Base-by-base conservation (phyloP, 2,888 invertebrate species). In the Cephus nigrinus region DNA sequence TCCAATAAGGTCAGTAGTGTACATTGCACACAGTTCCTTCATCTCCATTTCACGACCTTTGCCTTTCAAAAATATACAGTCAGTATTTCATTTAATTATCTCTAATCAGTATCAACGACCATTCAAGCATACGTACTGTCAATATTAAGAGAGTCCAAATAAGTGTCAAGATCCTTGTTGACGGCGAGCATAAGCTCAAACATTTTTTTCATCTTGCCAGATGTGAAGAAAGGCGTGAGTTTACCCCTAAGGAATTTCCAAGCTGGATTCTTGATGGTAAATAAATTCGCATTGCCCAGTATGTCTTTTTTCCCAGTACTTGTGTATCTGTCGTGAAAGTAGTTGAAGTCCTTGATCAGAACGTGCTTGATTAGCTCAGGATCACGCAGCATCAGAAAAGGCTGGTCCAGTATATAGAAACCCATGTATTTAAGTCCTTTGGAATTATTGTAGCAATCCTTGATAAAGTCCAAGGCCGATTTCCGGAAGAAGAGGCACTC, bases 201-300 rank as follows among this genome's bases (percentile, higher is more conserved):
- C 88, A 90, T 89, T 32, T 82, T 87, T 76, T 88, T 90, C 34
- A 90, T 71, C 75, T 84, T 89, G 1, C 87, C 87, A 12, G 88
- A 83, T 1, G 92, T 92, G 80, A 92, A 93, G 1, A 92, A 89
- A 0, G 93, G 93, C 0, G 93, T 90, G 4, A 93, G 77, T 79
- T 92, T 92, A 1, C 86, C 74, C 35, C 93, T 88, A 0, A 93
- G 81, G 15, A 88, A 81, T 79, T 91, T 92, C 93, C 93, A 93
- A 0, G 88, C 79, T 0, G 91, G 91, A 87, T 92, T 92, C 31
- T 90, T 91, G 0, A 92, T 83, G 75, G 92, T 86, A 81, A 93
- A 93, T 1, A 93, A 80, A 85, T 92, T 93, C 12, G 90, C 85
- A 0, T 85, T 87, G 11, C 91, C 92, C 12, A 93, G 75, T 0